A percentile compares a stretch with the other conserved stretches of the same genome.
Conservation (phyloP, 2,888 invertebrate species). For the Drosophila austrosaltans region DNA sequence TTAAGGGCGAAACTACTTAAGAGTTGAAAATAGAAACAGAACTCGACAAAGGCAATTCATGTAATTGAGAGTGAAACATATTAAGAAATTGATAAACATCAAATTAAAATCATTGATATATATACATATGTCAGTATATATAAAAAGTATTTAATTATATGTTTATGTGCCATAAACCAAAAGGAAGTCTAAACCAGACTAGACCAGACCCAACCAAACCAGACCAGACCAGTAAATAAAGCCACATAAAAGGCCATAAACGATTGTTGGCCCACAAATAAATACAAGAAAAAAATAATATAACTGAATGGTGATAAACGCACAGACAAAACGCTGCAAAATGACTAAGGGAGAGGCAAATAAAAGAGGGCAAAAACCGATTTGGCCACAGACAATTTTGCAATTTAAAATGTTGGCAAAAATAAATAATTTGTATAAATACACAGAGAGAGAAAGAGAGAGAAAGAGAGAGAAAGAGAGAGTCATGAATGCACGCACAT, state of each 20-base stretch:
- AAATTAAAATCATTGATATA: slow-evolving; percentile 62
- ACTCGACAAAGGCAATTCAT: slow-evolving; percentile 13
- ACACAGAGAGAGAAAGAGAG: slow-evolving; percentile 11
- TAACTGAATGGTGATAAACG: slow-evolving; percentile 32
- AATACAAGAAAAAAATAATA: slow-evolving; percentile 34
- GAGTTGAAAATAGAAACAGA: slow-evolving; percentile 32
- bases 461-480: not conserved
- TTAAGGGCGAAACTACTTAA: slow-evolving; percentile 67
- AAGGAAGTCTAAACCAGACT: slow-evolving; percentile 28
- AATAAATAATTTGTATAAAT: slow-evolving; percentile 66
- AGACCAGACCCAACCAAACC: not conserved
- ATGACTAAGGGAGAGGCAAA: not conserved
- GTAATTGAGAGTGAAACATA: slow-evolving; percentile 63
- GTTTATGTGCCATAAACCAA: slow-evolving; percentile 27
- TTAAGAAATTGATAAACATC: slow-evolving; percentile 64
- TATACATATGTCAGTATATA: slow-evolving; percentile 1
- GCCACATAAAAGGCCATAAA: slow-evolving; percentile 72
- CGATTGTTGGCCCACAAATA: slow-evolving; percentile 55
- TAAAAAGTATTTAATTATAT: not conserved
- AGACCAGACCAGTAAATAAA: slow-evolving; percentile 56
- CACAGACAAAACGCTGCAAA: slow-evolving; percentile 15
- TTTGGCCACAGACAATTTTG: slow-evolving; percentile 77
- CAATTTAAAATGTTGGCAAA: slow-evolving; percentile 70
- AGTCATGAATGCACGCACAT: slow-evolving; percentile 13
- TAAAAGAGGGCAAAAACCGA: slow-evolving; percentile 55